Evolutionary conservation across 2,113 vertebrate species (phyloP).

Genomic region (Serinus canaria): DNA sequence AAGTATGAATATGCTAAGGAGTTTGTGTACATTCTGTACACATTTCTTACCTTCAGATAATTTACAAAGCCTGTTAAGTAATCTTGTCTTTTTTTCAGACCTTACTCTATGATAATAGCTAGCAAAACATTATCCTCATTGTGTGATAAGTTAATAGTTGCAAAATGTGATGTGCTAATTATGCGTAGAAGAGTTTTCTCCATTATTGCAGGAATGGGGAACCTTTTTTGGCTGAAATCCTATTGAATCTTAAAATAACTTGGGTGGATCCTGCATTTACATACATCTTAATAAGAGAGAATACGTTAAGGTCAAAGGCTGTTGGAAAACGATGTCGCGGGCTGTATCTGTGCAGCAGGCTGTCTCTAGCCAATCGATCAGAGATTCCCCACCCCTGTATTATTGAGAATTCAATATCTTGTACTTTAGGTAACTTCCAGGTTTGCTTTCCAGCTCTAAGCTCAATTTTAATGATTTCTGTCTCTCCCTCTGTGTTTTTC

Average conservation of each 20-base stretch:
- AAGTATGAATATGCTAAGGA: not conserved
- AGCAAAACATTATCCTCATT: not conserved
- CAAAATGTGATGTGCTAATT: not conserved
- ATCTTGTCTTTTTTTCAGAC: not conserved
- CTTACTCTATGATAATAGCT: not conserved
- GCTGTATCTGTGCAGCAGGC: constrained; percentile 17
- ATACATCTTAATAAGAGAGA: constrained; percentile 14
- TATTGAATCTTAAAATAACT: not conserved
- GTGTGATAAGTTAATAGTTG: not conserved
- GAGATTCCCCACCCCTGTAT: constrained; percentile 52
- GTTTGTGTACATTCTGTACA: not conserved
- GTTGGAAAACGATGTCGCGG: not conserved
- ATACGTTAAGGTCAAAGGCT: not conserved
- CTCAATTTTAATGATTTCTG: constrained; percentile 5
- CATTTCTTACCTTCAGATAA: not conserved
- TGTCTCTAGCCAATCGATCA: constrained; percentile 8
- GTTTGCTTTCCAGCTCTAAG: constrained; percentile 33
- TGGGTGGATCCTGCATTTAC: constrained; percentile 60
- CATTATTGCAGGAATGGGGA: constrained; percentile 37
- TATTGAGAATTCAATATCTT: not conserved
- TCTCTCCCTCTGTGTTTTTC: constrained; percentile 40
- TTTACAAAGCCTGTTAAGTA: not conserved
- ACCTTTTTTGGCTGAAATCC: constrained; percentile 25
- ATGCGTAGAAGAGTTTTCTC: not conserved
- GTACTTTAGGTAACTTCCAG: constrained; percentile 13